Base-by-base conservation (phyloP, 1,140 invertebrate species). In the Anoplophora glabripennis region DNA sequence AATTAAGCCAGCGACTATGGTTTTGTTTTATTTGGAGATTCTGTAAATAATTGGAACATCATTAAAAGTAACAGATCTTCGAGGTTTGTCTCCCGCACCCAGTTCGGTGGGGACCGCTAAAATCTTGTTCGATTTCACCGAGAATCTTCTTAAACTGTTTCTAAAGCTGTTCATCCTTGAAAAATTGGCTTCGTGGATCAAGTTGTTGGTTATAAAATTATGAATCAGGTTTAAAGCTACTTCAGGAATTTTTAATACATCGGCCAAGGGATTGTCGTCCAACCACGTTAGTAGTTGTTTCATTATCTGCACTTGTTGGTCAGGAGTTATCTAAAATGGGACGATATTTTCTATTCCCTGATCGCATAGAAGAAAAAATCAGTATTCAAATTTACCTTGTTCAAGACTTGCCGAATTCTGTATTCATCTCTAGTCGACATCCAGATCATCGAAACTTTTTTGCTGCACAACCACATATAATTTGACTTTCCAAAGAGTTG, bases 401-500 rank as follows among this genome's bases (percentile, higher is more conserved):
- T 64, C 40, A 70, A 58, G 48, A 45, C 60, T 35, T 61, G 61
- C n/a, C 66, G 51, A n/a, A 70, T 66, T 59, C 64, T 61, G 36
- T 63, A 60, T 57, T 71, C 67, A 41, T 71, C 65, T 44, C 53
- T 67, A 1, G 59, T 60, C 5, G 65, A 66, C 57, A 71, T 66
- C 59, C 61, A 69, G 10, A 65, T 51, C 37, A 66, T 51, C 2
- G 64, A 46, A 12, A 55, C 40, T 42, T 64, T 64, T 46, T 68
- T 71, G 40, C 59, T 69, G 42, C 61, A 66, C n/a, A 71, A 57
- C 69, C 69, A 71, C 48, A 57, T 67, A 18, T 71, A 71, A 12
- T 69, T 67, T 7, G 64, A 64, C 21, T 67, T 69, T 7, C 61
- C 63, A 18, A 67, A 67, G 11, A 64, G 5, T 21, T 47, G 53